These are phyloP conservation scores for Sclerodermus sp. DNA, from an alignment of 2,888 invertebrate species.

Conservation along the genomic window DNA sequence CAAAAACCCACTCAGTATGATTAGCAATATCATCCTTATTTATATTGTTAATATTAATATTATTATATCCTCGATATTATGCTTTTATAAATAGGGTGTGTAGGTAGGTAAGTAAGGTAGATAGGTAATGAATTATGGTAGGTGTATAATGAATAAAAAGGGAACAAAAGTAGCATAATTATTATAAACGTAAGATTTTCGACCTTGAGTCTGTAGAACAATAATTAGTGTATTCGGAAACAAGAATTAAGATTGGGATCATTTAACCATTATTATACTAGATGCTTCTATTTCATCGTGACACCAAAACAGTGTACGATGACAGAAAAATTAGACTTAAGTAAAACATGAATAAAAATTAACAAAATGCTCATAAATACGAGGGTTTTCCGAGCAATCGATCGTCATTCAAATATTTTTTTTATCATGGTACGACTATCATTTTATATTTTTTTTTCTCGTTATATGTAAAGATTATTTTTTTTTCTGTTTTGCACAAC, in stretches of 20 bases:
- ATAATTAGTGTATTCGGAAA: conserved; percentile 25
- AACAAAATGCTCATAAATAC: conserved; percentile 55
- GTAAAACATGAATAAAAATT: conserved; percentile 53
- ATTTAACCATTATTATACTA: conserved; percentile 42
- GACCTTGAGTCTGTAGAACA: conserved; percentile 15
- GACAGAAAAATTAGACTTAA: conserved; percentile 45
- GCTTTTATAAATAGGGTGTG: conserved; percentile 55
- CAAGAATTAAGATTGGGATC: conserved; percentile 25
- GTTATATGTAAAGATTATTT: neutral
- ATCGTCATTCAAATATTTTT: conserved; percentile 30
- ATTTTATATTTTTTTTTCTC: conserved; percentile 17
- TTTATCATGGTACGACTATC: conserved; percentile 20
- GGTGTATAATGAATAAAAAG: conserved; percentile 29
- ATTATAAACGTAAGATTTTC: conserved; percentile 6
- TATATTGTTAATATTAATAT: conserved; percentile 57
- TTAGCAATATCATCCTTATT: conserved; percentile 57
- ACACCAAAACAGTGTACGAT: conserved; percentile 18
- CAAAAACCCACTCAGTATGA: conserved; percentile 58
- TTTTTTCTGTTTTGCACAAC: neutral
- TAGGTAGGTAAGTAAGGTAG: conserved; percentile 33
- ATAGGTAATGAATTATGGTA: conserved; percentile 28
- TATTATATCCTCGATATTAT: conserved; percentile 57
- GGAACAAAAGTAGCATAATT: conserved; percentile 5
- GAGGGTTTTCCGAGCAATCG: conserved; percentile 49
- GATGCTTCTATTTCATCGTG: conserved; percentile 33